These are phyloP conservation scores for Bucco capensis DNA, from an alignment of 2,113 vertebrate species.

Conservation along the genomic window DNA sequence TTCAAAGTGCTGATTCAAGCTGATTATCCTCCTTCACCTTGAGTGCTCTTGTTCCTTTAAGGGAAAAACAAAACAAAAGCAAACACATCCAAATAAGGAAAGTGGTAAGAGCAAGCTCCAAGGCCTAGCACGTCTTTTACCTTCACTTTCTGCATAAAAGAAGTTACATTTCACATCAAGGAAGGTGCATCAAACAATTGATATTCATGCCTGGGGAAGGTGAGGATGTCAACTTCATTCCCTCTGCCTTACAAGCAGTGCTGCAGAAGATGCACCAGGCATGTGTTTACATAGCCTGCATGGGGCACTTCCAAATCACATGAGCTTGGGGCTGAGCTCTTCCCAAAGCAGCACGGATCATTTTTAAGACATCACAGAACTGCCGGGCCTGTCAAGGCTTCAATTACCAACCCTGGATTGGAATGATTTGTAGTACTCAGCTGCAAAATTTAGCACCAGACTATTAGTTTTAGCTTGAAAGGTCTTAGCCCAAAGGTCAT, in stretches of 20 bases:
- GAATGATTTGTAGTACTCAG: slow-evolving; percentile 48
- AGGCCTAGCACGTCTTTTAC: slow-evolving; percentile 19
- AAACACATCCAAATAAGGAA: slow-evolving; percentile 72
- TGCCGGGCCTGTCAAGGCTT: slow-evolving; percentile 27
- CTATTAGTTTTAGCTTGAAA: neutral
- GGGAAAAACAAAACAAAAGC: slow-evolving; percentile 67
- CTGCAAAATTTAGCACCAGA: slow-evolving; percentile 44
- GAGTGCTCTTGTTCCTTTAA: slow-evolving; percentile 83
- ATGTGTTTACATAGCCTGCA: slow-evolving; percentile 22
- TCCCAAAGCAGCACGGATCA: slow-evolving; percentile 22
- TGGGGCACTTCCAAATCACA: slow-evolving; percentile 14
- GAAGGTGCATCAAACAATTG: neutral
- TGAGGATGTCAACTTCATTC: neutral
- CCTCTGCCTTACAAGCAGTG: neutral
- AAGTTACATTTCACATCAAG: neutral
- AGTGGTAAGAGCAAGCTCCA: neutral
- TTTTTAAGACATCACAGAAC: slow-evolving; percentile 29
- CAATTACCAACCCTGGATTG: slow-evolving; percentile 7
- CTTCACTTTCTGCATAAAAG: neutral
- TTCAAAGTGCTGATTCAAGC: slow-evolving; percentile 80
- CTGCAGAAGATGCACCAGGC: neutral
- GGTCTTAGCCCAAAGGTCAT: neutral
- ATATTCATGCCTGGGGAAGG: neutral
- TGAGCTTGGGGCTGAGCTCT: neutral
- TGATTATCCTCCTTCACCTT: slow-evolving; percentile 80